Evolutionary conservation across 2,888 invertebrate species (phyloP), one percentile per base, ranked within the genome.

Genomic region (Yponomeuta sedellus): DNA sequence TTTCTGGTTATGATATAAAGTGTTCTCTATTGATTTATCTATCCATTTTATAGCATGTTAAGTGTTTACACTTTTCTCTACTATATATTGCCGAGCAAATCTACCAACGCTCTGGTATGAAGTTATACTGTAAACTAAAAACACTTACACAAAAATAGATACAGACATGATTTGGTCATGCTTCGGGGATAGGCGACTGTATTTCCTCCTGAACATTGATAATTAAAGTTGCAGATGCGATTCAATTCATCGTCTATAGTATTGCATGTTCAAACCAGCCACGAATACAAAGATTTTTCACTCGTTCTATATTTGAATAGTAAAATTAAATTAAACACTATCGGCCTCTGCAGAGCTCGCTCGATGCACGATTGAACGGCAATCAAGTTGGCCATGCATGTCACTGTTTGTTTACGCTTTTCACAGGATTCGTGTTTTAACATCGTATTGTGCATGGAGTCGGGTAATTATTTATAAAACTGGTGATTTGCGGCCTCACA

Each of bases 231-330:
- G 8, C 8, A 1, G 34, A 34, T 10, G 10, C 34, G 34, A 34
- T 34, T 34, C 34, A 34, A 34, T 34, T 8, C 10, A 6, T 34
- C 34, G 8, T 34, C 34, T 8, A 8, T 34, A 8, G 34, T 34
- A 34, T 8, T 34, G 34, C 10, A 34, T 34, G 34, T 4, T 34
- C 10, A 5, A 34, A 34, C 6, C 34, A 8, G 34, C 34, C 34
- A 34, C 34, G 8, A 34, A 5, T 52, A 52, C 16, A 16, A 16
- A 52, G 44, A 16, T 52, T 16, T 16, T 52, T 16, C 11, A 44
- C 2, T 44, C 59, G 25, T 20, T 61, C 69, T 62, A 57, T 59
- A 64, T 16, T 52, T 16, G 10, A 22, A 22, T 19, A 12, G 11
- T 19, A 19, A 52, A 52, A 52, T 16, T 52, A n/a, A n/a, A n/a